Percentiles rank a stretch among this genome's conserved stretches.
phyloP scores from a whole-genome alignment of 2,888 invertebrate species.

The Limnephilus auricula region DNA sequence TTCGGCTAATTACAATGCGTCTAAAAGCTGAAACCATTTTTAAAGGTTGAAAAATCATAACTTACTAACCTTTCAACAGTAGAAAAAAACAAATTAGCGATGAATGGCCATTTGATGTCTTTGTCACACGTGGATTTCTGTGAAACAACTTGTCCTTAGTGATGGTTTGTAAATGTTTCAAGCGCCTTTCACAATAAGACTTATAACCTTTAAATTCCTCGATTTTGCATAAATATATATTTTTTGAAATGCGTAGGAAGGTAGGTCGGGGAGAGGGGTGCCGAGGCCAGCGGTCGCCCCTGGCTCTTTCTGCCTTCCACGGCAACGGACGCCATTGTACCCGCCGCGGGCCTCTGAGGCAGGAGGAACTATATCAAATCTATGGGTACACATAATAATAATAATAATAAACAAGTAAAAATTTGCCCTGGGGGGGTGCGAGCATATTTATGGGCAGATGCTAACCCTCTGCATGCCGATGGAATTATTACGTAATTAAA shows the following conservation, averaged over 20 bases:
- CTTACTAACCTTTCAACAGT: no score
- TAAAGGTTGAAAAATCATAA: no score
- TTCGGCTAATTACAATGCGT: no score
- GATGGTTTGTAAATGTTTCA: neutral
- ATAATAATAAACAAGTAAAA: conserved; percentile 43
- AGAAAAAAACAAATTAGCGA: no score
- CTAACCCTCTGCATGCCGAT: conserved; percentile 8
- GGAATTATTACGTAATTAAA: neutral
- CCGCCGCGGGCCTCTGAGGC: conserved; percentile 10
- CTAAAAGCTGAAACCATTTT: no score
- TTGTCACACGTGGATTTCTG: no score
- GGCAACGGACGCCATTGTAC: conserved; percentile 16
- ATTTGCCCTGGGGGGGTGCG: conserved; percentile 24
- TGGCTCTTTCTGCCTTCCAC: neutral
- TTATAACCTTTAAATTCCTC: neutral
- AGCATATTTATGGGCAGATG: conserved; percentile 45
- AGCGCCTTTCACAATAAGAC: neutral
- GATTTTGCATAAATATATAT: neutral
- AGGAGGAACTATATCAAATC: conserved; percentile 44
- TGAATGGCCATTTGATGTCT: no score
- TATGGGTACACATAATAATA: conserved; percentile 43
- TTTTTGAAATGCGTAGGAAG: neutral
- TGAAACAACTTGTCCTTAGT: no score
- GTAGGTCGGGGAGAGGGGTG: neutral
- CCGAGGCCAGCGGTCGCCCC: neutral